These are phyloP conservation scores for Turritopsis dohrnii DNA, from an alignment of 30 jellyfish, hydroid and myxozoan genomes.

Conservation along the genomic window DNA sequence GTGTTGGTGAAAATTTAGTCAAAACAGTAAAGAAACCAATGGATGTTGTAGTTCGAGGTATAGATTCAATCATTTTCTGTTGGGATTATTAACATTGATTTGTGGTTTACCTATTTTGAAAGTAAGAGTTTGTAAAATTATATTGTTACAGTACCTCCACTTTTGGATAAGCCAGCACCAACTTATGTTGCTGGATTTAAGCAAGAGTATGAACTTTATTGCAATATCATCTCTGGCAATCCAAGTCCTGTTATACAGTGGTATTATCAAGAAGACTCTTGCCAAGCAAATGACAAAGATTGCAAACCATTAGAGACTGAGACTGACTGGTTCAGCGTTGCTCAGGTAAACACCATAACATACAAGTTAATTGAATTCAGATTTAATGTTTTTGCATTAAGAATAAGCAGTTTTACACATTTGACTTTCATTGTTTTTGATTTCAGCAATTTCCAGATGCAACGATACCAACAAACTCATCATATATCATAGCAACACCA, in stretches of 20 bases:
- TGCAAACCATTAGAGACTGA: conserved; percentile 15
- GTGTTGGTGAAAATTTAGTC: conserved; percentile 9
- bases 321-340: neutral
- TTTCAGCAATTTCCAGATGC: conserved; percentile 19
- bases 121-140: neutral
- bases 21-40: neutral
- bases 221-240: neutral
- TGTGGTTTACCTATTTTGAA: neutral
- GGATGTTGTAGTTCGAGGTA: conserved; percentile 12
- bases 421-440: neutral
- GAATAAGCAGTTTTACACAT: neutral
- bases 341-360: neutral
- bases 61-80: neutral
- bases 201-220: neutral
- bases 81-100: neutral
- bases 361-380: neutral
- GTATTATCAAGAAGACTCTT: conserved; percentile 7
- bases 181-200: conserved; percentile 1
- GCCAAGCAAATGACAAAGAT: neutral
- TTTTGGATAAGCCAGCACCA: conserved; percentile 3
- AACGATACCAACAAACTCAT: neutral
- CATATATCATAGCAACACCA: neutral
- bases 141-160: neutral
- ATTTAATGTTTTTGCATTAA: neutral
- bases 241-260: conserved; percentile 7